Conservation (phyloP, 2,888 invertebrate species). For the Pogonocherus hispidulus region DNA sequence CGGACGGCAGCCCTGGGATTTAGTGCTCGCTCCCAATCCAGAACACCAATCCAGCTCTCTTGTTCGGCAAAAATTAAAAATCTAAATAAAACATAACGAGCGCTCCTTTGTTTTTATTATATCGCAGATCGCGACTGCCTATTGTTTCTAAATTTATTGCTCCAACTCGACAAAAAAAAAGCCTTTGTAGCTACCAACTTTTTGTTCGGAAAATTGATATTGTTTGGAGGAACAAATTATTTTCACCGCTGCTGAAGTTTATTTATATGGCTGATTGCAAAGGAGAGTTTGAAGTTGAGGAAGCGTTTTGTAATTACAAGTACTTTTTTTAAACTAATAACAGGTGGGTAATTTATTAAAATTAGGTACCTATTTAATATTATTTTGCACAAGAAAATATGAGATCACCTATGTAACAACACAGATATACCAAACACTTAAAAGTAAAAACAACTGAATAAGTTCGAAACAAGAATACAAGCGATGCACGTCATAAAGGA, state of each 20-base stretch:
- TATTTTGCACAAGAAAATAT: too few relatives aligned
- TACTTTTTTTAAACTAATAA: too few relatives aligned
- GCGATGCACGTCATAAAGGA: too few relatives aligned
- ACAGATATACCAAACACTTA: too few relatives aligned
- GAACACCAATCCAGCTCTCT: constrained; percentile 58
- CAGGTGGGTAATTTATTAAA: too few relatives aligned
- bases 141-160: constrained; percentile 66
- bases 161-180: constrained; percentile 52
- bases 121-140: constrained; percentile 63
- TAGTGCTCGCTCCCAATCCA: constrained; percentile 50
- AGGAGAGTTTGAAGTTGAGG: not conserved
- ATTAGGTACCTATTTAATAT: too few relatives aligned
- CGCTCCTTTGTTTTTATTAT: constrained; percentile 63
- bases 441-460: too few relatives aligned
- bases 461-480: too few relatives aligned
- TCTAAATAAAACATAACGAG: constrained; percentile 67
- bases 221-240: constrained; percentile 49
- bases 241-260: constrained; percentile 33
- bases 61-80: constrained; percentile 64
- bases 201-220: constrained; percentile 55
- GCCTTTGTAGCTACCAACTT: constrained; percentile 52
- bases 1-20: constrained; percentile 53
- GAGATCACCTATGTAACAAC: too few relatives aligned
- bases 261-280: constrained; percentile 12
- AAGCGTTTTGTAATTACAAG: too few relatives aligned